Evolutionary conservation across 2,113 vertebrate species (phyloP), one percentile per base, ranked within the genome.

Genomic region (Salvator merianae): DNA sequence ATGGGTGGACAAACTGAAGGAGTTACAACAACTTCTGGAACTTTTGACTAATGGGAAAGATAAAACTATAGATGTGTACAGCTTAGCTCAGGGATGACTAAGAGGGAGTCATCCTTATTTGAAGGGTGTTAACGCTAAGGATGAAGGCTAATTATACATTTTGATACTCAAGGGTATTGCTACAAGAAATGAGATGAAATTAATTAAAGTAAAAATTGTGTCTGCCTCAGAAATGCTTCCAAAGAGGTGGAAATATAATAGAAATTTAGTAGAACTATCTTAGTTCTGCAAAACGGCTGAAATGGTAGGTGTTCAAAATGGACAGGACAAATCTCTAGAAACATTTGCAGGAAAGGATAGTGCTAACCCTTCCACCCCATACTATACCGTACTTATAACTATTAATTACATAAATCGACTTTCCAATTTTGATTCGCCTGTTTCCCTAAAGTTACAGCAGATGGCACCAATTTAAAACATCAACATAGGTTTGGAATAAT

Each of bases 31-130:
- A 84, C 80, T 0, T 5, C 68, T 85, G 68, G 70, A 86, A 89
- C 72, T n/a, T 85, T 0, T 88, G 85, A 89, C 36, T 91, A 82
- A 34, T n/a, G 53, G 76, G 28, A 63, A 85, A 92, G 78, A 83
- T 87, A 91, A 72, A 82, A 24, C 12, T 65, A 79, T 20, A 78
- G 47, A 63, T 36, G 34, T 5, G 26, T 36, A 73, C 73, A 62
- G 7, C 26, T 74, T 65, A n/a, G 43, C 28, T 72, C 72, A 83
- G 59, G 14, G 59, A 36, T 77, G 80, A 43, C 32, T 82, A 32
- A 38, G 87, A 75, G 26, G 36, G 53, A 88, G 74, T 77, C 0
- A 0, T 84, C 77, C 55, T 83, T 88, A 69, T 75, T 81, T 77
- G 36, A 79, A 77, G 32, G 13, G 12, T 74, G 47, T 77, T 65